phyloP scores from a whole-genome alignment of 2,797 vertebrate genomes.

The Sebastes iracundus region DNA sequence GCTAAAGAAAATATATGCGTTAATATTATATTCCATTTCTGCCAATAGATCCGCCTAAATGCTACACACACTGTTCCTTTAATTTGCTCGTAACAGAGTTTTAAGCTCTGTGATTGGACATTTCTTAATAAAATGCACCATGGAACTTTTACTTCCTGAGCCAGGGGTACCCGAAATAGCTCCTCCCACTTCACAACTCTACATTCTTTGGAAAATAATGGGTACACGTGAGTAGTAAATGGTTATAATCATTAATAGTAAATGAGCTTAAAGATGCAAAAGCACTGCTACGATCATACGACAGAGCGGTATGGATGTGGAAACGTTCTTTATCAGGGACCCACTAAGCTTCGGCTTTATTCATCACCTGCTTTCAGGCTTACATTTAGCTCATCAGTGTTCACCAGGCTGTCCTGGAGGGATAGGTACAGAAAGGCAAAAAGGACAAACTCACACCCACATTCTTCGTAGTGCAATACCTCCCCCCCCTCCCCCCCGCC shows the following conservation, averaged over 20 bases:
- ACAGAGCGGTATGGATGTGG: not conserved
- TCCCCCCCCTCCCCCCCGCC: not conserved
- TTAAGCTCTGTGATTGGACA: not conserved
- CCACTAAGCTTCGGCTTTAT: conserved; percentile 18
- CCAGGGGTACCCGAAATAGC: not conserved
- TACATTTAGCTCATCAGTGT: conserved; percentile 39
- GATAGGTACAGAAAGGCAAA: conserved; percentile 60
- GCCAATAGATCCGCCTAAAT: too few relatives aligned
- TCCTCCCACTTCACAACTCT: not conserved
- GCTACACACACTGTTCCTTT: too few relatives aligned
- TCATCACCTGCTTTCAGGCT: conserved; percentile 35
- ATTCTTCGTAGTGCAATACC: conserved; percentile 36
- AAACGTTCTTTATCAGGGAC: not conserved
- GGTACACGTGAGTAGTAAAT: not conserved
- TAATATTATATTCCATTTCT: too few relatives aligned
- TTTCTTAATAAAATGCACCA: not conserved
- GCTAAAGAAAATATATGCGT: fast-evolving
- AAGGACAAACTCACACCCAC: conserved; percentile 65
- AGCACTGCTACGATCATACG: not conserved
- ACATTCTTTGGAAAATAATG: not conserved
- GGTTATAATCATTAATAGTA: not conserved
- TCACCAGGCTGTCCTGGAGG: conserved; percentile 60
- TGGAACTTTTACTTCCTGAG: not conserved
- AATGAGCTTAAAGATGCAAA: conserved; percentile 12
- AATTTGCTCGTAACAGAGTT: not conserved